These are phyloP conservation scores for Drosophila neonasuta DNA, from an alignment of 2,888 invertebrate genomes.

Conservation along the genomic window DNA sequence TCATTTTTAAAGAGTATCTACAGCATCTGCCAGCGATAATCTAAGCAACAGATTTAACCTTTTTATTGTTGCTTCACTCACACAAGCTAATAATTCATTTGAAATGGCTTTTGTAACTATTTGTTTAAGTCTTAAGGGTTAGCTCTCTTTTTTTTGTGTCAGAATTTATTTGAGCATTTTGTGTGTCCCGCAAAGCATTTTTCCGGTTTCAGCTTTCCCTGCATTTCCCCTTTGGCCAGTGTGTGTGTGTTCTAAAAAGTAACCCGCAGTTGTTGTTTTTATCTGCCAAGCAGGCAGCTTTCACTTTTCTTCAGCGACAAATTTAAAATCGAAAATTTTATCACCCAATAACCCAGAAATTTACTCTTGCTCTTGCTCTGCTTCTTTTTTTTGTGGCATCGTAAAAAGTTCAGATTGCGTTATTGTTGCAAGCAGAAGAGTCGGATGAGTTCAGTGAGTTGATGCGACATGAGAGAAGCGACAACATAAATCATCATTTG, in stretches of 20 bases:
- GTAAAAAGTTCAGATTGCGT: constrained; percentile 39
- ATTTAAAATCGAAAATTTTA: constrained; percentile 59
- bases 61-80: constrained; percentile 3
- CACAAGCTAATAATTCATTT: constrained; percentile 55
- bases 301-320: constrained; percentile 38
- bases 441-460: constrained; percentile 3
- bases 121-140: constrained; percentile 36
- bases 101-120: constrained; percentile 62
- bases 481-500: constrained; percentile 65
- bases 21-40: not conserved
- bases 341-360: constrained; percentile 62
- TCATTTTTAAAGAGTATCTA: not conserved
- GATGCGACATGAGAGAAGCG: constrained; percentile 3
- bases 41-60: not conserved
- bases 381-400: constrained; percentile 43
- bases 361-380: constrained; percentile 7
- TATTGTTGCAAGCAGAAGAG: constrained; percentile 23
- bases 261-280: constrained; percentile 26
- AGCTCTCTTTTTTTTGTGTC: constrained; percentile 6
- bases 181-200: constrained; percentile 14
- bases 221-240: too few relatives aligned
- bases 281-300: constrained; percentile 34
- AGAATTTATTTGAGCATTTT: constrained; percentile 29
- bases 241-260: not conserved
- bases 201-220: constrained; percentile 2